A percentile compares a stretch with the other conserved stretches of the same genome.
phyloP scores from a whole-genome alignment of 2,888 invertebrate species.

The Eremobia ochroleuca region DNA sequence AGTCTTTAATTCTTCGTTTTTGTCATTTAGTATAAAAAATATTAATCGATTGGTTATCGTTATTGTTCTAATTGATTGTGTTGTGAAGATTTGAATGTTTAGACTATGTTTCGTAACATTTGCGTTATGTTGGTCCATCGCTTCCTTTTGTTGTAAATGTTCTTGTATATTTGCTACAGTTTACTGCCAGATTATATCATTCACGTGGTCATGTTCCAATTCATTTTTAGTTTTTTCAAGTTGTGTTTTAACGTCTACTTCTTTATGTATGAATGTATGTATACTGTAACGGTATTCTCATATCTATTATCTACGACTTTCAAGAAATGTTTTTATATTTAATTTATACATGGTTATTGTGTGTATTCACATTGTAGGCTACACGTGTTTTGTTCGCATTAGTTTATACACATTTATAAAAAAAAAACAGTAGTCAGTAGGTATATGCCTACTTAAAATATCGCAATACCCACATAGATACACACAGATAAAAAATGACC shows the following conservation, averaged over 20 bases:
- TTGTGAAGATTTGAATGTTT: conserved; percentile 7
- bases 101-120: not conserved
- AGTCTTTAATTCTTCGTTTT: not conserved
- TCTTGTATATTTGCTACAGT: conserved; percentile 19
- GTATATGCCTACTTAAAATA: not conserved
- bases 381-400: conserved; percentile 9
- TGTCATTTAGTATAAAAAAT: not conserved
- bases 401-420: conserved; percentile 6
- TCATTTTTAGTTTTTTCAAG: not conserved
- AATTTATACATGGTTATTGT: not conserved
- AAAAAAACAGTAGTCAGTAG: not conserved
- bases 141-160: conserved; percentile 21
- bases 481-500: conserved; percentile 12
- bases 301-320: not conserved
- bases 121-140: not conserved
- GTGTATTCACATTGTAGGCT: not conserved
- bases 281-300: not conserved
- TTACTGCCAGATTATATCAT: conserved; percentile 7
- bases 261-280: not conserved
- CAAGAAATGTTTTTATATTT: conserved; percentile 3
- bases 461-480: not conserved
- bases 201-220: not conserved
- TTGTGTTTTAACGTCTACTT: not conserved
- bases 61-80: conserved; percentile 9
- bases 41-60: conserved; percentile 3